Base-by-base conservation (phyloP, 2,113 vertebrate species). In the Leptodactylus fuscus region DNA sequence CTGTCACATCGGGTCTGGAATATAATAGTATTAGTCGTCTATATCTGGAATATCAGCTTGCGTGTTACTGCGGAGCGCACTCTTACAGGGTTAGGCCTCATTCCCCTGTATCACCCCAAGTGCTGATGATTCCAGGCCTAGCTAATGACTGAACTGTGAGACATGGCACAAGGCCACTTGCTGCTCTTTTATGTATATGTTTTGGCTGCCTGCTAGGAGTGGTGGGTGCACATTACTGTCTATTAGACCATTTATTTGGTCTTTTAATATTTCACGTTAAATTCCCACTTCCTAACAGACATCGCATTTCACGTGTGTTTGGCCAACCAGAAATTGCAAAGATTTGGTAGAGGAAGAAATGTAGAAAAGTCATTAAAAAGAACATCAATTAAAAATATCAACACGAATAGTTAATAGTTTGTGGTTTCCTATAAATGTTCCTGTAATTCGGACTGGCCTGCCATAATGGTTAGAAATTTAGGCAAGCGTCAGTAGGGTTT, bases 221-320 rank as follows among this genome's bases (percentile, higher is more conserved):
- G 4, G 29, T 69, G 34, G 15, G 15, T 36, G 29, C 36, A 69
- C 20, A 69, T 69, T 34, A 20, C 27, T 18, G 16, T 20, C 32
- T 69, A 34, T 69, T 69, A 69, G 65, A 69, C 32, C 29, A 69
- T 69, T 69, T 69, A 69, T 69, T 34, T 69, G 65, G 32, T 36
- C 65, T 69, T 69, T 69, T 69, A 34, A 69, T 69, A 69, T 18
- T 20, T 20, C 36, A 36, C 16, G 8, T 7, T 69, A 69, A 69
- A 36, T 20, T 36, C 65, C 29, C 65, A 36, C 32, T 36, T 69
- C 65, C 65, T 69, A 18, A 20, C 65, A 69, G 65, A 20, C 65
- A 16, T 9, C 27, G 16, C 15, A 65, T n/a, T 32, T 65, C 60
- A 65, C 3, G 18, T 1, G 11, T 15, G 0, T 34, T 36, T 36